A percentile compares a stretch with the other conserved stretches of the same genome.
Conservation (phyloP, 2,888 invertebrate species). For the Synanthedon vespiformis region DNA sequence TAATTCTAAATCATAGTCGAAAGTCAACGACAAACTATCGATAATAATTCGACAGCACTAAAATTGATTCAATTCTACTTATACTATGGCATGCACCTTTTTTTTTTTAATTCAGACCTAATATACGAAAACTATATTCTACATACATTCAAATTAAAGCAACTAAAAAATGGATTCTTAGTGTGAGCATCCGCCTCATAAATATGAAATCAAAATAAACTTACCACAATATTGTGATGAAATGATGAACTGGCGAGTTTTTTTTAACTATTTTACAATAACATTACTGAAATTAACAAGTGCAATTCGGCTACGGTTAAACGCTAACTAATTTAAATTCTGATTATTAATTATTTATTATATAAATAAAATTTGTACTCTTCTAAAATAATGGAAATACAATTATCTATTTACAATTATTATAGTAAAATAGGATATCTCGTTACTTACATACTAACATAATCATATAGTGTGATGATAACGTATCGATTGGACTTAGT, state of each 20-base stretch:
- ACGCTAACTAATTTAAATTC: conserved; percentile 2
- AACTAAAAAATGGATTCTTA: conserved; percentile 6
- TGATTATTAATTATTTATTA: conserved; percentile 31
- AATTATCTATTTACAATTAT: conserved; percentile 31
- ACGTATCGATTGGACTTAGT: not conserved
- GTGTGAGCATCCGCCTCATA: conserved; percentile 5
- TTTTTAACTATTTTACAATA: conserved; percentile 16
- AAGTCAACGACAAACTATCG: too few relatives aligned
- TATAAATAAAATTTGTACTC: conserved; percentile 65
- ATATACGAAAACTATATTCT: conserved; percentile 30
- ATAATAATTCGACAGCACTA: conserved; percentile 2
- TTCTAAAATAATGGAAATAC: conserved; percentile 59
- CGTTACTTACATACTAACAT: not conserved
- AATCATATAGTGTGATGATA: not conserved
- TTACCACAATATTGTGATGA: not conserved
- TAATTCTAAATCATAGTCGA: too few relatives aligned
- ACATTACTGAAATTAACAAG: conserved; percentile 16
- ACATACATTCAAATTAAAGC: conserved; percentile 11
- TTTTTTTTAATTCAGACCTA: conserved; percentile 41
- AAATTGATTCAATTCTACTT: conserved; percentile 40
- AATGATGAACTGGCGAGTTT: not conserved
- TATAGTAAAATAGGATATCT: not conserved
- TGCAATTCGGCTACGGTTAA: not conserved
- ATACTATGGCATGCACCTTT: conserved; percentile 62
- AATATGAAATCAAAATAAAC: not conserved